Evolutionary conservation across 2,113 vertebrate species (phyloP), one percentile per base, ranked within the genome.

Genomic region (Phoxinus phoxinus): DNA sequence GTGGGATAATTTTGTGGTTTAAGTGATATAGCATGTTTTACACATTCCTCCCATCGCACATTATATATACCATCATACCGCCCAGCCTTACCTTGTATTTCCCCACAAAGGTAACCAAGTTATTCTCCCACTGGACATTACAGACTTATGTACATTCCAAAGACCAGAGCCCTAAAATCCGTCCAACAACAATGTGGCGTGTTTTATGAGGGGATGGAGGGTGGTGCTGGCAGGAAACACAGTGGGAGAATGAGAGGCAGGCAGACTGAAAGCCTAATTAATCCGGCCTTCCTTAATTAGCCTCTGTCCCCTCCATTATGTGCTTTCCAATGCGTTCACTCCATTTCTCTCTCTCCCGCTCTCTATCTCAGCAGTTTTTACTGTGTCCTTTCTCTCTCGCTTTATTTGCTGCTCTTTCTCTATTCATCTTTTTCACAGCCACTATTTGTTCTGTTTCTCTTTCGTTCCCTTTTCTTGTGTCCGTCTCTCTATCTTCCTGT

Each of bases 231-330:
- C 86, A 91, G 88, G 76, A 81, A 89, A 86, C 91, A 89, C 91
- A 86, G 85, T 87, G 92, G 90, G 89, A 92, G 90, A 91, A 90
- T 90, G 86, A 88, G 86, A 91, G 86, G 87, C 89, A 87, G 85
- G 84, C 89, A 93, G 81, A 90, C 90, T 91, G 90, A 90, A 93
- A 91, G 91, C 91, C 87, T 93, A 93, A 93, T 93, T 93, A 93
- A 93, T 93, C 91, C 91, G 89, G 86, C 89, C 90, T 91, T 87
- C 87, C 88, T 93, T 94, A 93, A 93, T 94, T 93, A 92, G 91
- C 90, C 91, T 91, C 89, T 90, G 91, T 89, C 81, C 89, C 46
- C 63, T 90, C 87, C 90, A 89, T 93, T 91, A 92, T 88, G 25
- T 86, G 84, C 82, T 88, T 44, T 73, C 88, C 89, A 90, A 83